Evolutionary conservation across 2,888 invertebrate species (phyloP).

Genomic region (Spodoptera littoralis): DNA sequence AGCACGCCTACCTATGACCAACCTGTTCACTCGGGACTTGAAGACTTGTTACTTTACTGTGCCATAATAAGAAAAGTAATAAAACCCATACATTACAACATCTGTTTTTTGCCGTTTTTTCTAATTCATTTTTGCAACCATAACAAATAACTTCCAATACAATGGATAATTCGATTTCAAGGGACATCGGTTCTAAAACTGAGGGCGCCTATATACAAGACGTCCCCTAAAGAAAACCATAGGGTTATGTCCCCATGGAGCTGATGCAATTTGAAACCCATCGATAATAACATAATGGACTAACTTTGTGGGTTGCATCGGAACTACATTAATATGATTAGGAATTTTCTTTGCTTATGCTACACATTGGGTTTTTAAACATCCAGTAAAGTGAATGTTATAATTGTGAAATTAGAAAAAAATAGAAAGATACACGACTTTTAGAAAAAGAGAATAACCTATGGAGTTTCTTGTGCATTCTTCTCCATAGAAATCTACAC

Average conservation of each 20-base stretch:
- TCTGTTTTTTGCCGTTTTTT: not conserved
- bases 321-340: constrained; percentile 86
- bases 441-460: too few species aligned
- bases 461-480: too few species aligned
- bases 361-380: constrained; percentile 55
- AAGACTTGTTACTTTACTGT: too few species aligned
- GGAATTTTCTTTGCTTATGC: constrained; percentile 67
- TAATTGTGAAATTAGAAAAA: too few species aligned
- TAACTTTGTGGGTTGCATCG: constrained; percentile 83
- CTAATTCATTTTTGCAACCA: not conserved
- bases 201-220: constrained; percentile 39
- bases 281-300: constrained; percentile 84
- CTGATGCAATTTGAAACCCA: constrained; percentile 86
- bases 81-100: not conserved
- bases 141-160: constrained; percentile 25
- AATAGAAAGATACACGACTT: too few species aligned
- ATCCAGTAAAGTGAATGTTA: constrained; percentile 1
- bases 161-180: constrained; percentile 46
- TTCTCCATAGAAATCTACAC: too few species aligned
- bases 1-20: too few species aligned
- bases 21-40: too few species aligned
- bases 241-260: constrained; percentile 74
- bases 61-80: constrained; percentile 1
- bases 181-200: constrained; percentile 45
- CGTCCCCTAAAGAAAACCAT: constrained; percentile 55